Base-by-base conservation (phyloP, 1,140 invertebrate species). In the Drosophila tropicalis region DNA sequence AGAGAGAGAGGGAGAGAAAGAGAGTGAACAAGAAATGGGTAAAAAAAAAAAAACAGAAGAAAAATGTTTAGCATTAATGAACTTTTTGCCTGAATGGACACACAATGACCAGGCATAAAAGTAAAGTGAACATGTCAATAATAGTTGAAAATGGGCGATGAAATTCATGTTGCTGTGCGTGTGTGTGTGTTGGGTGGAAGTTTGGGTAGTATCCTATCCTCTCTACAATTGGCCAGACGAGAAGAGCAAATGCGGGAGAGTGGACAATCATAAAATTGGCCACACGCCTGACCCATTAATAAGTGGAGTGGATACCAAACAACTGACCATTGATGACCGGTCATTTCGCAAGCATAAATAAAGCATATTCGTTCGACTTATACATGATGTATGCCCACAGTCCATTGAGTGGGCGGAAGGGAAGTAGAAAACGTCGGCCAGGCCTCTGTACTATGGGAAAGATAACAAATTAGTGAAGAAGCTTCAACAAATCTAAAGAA, bases 71-170 rank as follows among this genome's bases (percentile, higher is more conserved):
- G 17, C 44, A 51, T 51, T 51, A 51, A 51, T 51, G 44, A 51
- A 51, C 44, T 51, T 51, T 51, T 51, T 51, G 44, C 17, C 44
- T 51, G 9, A 51, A 51, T 12, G 44, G 44, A 51, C 44, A 58
- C 56, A 58, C 56, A 58, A 58, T 58, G 56, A 58, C 56, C 56
- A 58, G 32, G 15, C 56, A 51, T 51, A 51, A 51, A 51, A 51
- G 44, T 51, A 58, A 58, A 58, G 56, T 58, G 56, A 58, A 58
- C 56, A 58, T 58, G 56, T 58, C 56, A 58, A 58, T 58, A 58
- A 58, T 58, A 58, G 56, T 39, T 25, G 32, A 58, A 58, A 58
- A 58, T 58, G 12, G 56, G 56, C 56, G 56, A 58, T 58, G 56
- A 58, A 58, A 58, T 58, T 58, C 56, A 57, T 17, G 44, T 51